phyloP scores from a whole-genome alignment of 2,113 vertebrate genomes.

The Colossoma macropomum region DNA sequence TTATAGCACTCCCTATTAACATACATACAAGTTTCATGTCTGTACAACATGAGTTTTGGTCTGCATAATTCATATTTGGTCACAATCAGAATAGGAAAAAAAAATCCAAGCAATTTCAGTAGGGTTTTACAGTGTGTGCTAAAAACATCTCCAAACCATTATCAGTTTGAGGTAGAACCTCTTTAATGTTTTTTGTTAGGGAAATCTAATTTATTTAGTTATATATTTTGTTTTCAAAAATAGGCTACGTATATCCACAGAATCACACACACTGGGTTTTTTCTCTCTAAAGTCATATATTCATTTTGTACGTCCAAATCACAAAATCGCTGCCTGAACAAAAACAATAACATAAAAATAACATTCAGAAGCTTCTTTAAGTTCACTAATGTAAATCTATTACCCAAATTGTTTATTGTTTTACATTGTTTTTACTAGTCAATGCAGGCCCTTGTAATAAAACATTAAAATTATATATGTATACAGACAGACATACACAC shows the following conservation, averaged over 20 bases:
- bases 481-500: neutral
- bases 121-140: neutral
- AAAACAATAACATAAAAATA: neutral
- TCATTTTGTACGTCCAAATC: constrained; percentile 8
- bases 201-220: constrained; percentile 41
- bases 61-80: too few relatives aligned
- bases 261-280: constrained; percentile 5
- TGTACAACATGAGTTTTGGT: too few relatives aligned
- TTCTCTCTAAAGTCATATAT: constrained; percentile 3
- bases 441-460: neutral
- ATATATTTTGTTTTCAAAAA: constrained; percentile 25
- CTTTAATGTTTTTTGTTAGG: constrained; percentile 45
- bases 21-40: too few relatives aligned
- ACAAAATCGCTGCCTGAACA: constrained; percentile 25
- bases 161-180: constrained; percentile 9
- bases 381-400: neutral
- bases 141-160: neutral
- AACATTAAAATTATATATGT: neutral
- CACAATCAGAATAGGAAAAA: neutral
- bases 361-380: constrained; percentile 27
- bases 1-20: too few relatives aligned
- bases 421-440: neutral
- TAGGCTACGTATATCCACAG: constrained; percentile 19
- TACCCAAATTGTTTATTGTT: neutral
- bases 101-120: neutral